Evolutionary conservation across 2,888 invertebrate genomes (phyloP).

Genomic region (Ephialtes manifestator): DNA sequence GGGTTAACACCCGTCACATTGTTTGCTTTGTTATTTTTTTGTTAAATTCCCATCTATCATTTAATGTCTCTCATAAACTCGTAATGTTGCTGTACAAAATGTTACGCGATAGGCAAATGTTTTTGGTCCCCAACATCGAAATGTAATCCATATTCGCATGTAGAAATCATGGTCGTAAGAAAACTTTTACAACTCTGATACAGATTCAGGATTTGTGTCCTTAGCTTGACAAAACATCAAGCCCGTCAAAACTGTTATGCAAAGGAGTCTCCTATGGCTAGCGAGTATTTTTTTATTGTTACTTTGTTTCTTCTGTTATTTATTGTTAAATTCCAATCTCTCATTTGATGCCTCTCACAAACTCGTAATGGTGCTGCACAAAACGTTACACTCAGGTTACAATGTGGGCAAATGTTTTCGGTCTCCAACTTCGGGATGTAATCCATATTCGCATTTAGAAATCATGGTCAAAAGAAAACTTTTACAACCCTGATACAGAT

Average conservation of each 20-base stretch:
- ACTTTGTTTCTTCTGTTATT: background rate
- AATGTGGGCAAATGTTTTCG: background rate
- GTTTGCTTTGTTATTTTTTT: conserved; percentile 1
- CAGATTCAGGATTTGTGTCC: background rate
- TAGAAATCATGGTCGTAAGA: background rate
- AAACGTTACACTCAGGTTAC: background rate
- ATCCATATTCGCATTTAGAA: background rate
- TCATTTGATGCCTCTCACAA: background rate
- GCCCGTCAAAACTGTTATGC: background rate
- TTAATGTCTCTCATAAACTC: background rate
- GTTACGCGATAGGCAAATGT: background rate
- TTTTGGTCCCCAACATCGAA: background rate
- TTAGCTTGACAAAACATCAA: no score
- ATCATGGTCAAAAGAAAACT: background rate
- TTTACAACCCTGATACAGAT: background rate
- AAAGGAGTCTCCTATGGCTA: background rate
- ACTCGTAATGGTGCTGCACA: background rate
- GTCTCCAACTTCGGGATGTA: background rate
- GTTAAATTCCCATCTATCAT: background rate
- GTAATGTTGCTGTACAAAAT: background rate
- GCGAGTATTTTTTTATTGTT: no score
- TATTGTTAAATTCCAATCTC: background rate
- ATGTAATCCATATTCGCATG: background rate
- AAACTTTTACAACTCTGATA: background rate
- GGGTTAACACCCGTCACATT: background rate